These are phyloP conservation scores for Lacerta viridis DNA, from an alignment of 2,797 vertebrate species.

Conservation along the genomic window DNA sequence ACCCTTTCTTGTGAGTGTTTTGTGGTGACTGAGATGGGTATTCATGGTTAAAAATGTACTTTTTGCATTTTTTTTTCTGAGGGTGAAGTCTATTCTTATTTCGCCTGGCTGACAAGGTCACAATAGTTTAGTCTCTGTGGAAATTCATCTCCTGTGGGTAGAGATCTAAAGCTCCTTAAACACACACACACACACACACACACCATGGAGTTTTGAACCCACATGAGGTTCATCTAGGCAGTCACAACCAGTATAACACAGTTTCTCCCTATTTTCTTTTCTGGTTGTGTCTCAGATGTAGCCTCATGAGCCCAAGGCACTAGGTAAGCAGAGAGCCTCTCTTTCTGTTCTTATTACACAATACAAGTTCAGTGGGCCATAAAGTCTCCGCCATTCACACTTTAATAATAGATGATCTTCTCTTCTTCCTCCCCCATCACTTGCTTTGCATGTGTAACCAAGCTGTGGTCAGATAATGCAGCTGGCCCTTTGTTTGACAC, in stretches of 20 bases:
- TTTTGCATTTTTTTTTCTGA: background rate
- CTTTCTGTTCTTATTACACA: slow-evolving; percentile 74
- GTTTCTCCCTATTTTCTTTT: slow-evolving; percentile 31
- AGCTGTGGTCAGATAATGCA: slow-evolving; percentile 17
- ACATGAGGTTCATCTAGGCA: slow-evolving; percentile 26
- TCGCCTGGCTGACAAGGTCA: background rate
- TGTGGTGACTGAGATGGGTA: background rate
- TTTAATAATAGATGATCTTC: slow-evolving; percentile 77
- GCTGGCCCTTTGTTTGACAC: slow-evolving; percentile 71
- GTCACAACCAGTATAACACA: background rate
- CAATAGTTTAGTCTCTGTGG: rapidly evolving
- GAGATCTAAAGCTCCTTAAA: too few relatives aligned
- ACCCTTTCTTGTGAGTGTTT: background rate
- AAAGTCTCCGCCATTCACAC: slow-evolving; percentile 74
- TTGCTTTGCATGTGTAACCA: slow-evolving; percentile 54
- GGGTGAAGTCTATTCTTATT: background rate
- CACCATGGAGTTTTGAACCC: slow-evolving; percentile 29
- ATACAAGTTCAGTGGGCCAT: slow-evolving; percentile 74
- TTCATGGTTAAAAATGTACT: background rate
- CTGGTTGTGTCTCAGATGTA: slow-evolving; percentile 33
- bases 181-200: too few relatives aligned
- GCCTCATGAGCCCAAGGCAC: slow-evolving; percentile 44
- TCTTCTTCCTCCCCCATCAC: slow-evolving; percentile 56
- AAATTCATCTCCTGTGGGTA: background rate
- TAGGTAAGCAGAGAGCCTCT: slow-evolving; percentile 73